These are phyloP conservation scores for Lutraria lutraria DNA, from an alignment of 2,888 invertebrate species.

Conservation along the genomic window DNA sequence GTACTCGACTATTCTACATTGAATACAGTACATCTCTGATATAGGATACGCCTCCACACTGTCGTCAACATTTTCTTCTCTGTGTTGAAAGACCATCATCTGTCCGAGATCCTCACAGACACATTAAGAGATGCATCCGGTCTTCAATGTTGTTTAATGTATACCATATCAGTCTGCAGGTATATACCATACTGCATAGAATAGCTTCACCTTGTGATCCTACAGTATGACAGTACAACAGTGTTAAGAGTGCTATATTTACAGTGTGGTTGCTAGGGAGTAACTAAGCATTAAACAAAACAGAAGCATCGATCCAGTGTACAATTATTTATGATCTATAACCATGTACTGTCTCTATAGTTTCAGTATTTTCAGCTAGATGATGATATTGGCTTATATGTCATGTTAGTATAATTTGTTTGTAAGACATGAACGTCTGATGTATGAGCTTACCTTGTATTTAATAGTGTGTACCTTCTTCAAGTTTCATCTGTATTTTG, in stretches of 20 bases:
- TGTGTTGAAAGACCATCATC: background rate
- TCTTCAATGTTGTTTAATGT: background rate
- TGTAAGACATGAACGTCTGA: no score
- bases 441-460: no score
- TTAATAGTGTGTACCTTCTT: no score
- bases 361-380: background rate
- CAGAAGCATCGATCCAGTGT: background rate
- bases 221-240: background rate
- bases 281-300: background rate
- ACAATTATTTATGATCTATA: background rate
- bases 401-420: no score
- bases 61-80: background rate
- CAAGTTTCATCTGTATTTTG: no score
- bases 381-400: no score
- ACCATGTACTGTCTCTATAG: background rate
- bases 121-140: background rate
- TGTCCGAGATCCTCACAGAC: background rate
- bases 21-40: background rate
- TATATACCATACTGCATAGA: background rate
- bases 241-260: background rate
- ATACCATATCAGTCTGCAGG: slow-evolving; percentile 1
- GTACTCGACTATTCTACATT: background rate
- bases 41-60: background rate
- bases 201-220: background rate
- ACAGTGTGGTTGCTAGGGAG: background rate